phyloP scores from a whole-genome alignment of 2,113 vertebrate genomes.

The Junco hyemalis region DNA sequence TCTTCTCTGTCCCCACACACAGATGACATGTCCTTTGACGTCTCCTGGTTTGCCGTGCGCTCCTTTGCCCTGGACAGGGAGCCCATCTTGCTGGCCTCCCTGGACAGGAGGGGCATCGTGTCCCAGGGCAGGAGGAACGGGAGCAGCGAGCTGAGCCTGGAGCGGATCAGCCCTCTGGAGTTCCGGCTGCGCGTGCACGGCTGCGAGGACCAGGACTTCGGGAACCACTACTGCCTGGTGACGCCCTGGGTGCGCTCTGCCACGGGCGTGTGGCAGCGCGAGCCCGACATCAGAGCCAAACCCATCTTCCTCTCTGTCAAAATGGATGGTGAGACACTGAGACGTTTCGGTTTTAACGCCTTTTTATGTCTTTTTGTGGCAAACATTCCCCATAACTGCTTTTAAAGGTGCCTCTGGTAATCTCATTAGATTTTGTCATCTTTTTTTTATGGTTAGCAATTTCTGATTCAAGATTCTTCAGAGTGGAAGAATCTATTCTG shows the following conservation, averaged over 20 bases:
- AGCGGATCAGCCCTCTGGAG: slow-evolving; percentile 77
- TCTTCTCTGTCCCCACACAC: neutral
- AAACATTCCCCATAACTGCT: neutral
- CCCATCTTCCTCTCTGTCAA: slow-evolving; percentile 85
- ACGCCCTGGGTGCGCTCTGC: slow-evolving; percentile 87
- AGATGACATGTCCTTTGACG: slow-evolving; percentile 90
- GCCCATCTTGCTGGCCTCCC: slow-evolving; percentile 68
- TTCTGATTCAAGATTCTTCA: neutral
- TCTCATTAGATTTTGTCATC: neutral
- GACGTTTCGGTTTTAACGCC: neutral
- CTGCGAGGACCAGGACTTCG: slow-evolving; percentile 86
- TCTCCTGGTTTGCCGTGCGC: slow-evolving; percentile 86
- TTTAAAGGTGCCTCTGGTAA: neutral
- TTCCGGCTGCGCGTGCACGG: slow-evolving; percentile 83
- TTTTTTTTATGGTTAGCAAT: neutral
- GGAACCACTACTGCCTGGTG: slow-evolving; percentile 87
- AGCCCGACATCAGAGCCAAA: slow-evolving; percentile 78
- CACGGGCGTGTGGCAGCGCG: slow-evolving; percentile 82
- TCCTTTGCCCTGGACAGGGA: slow-evolving; percentile 72
- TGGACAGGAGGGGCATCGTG: slow-evolving; percentile 86
- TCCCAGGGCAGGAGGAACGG: slow-evolving; percentile 76
- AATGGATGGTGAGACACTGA: slow-evolving; percentile 83
- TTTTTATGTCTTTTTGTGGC: neutral
- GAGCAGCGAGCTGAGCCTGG: slow-evolving; percentile 86
- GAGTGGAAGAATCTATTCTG: neutral